Evolutionary conservation across 2,888 invertebrate genomes (phyloP), one percentile per base, ranked within the genome.

Genomic region (Parnassius mnemosyne): DNA sequence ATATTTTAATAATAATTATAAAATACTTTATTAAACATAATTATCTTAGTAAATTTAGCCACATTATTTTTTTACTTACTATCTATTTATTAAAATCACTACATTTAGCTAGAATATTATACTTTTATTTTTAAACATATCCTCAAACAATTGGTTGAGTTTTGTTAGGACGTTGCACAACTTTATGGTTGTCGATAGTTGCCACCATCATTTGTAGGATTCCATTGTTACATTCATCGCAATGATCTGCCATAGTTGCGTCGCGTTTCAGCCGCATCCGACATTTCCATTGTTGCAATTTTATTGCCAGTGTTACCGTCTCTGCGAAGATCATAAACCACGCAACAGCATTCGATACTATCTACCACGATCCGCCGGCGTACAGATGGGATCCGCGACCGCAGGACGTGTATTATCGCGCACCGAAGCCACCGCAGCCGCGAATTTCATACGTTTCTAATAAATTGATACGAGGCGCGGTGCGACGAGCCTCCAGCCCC

Each of bases 281-380:
- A 84, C 88, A 81, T 82, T 87, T 85, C 88, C 90, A 90, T 91
- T 91, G 90, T 91, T 90, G 87, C 81, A 74, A 84, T 87, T 90
- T 91, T 91, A 91, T 89, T 83, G 89, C 87, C 75, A 87, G 89
- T 90, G 87, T 89, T 89, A 88, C 87, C 82, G 89, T 87, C 85
- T 77, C 83, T 81, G 83, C 80, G 83, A 79, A 72, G 85, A 76
- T 88, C 89, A 85, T 91, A 91, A 91, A 91, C 77, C 80, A 87
- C 77, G 84, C 85, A 78, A 80, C 80, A 78, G 83, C 86, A 75
- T 81, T 84, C 87, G 89, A 87, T 87, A 87, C 86, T 81, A 84
- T 86, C 84, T 76, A 75, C 81, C 78, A 73, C 78, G 80, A 84
- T 83, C 78, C 74, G 74, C 76, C 73, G 78, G 72, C 73, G 75